Conservation (phyloP, 2,888 invertebrate genomes). For the Odontocerum albicorne region DNA sequence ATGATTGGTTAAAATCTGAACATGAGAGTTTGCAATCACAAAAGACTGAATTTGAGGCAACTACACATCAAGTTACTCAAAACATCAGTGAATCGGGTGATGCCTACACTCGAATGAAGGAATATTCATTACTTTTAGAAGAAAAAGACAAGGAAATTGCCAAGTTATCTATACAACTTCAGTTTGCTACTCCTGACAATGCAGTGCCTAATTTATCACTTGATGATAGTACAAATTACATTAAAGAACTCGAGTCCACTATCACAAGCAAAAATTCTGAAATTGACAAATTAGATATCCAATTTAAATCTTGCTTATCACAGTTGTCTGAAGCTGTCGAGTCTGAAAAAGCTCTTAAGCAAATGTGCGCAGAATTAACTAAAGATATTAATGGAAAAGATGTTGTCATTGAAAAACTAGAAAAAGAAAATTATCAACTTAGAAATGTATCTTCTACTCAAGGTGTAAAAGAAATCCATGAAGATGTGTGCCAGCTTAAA, state of each 20-base stretch:
- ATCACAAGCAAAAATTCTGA: constrained; percentile 36
- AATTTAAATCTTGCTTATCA: constrained; percentile 25
- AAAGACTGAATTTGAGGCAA: constrained; percentile 36
- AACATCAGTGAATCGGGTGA: constrained; percentile 8
- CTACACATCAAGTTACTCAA: background rate
- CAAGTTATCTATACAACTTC: constrained; percentile 44
- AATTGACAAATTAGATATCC: constrained; percentile 20
- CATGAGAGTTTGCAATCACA: constrained; percentile 45
- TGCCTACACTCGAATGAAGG: constrained; percentile 58
- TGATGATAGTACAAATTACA: constrained; percentile 6
- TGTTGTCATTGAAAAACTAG: constrained; percentile 43
- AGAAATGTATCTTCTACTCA: too few species aligned
- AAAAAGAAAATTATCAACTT: too few species aligned
- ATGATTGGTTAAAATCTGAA: constrained; percentile 45
- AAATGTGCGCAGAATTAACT: constrained; percentile 12
- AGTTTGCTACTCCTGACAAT: constrained; percentile 38
- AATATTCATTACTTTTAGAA: constrained; percentile 53
- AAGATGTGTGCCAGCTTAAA: background rate
- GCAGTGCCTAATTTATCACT: background rate
- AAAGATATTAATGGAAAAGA: constrained; percentile 42
- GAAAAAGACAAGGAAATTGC: constrained; percentile 55
- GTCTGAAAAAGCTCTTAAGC: constrained; percentile 22
- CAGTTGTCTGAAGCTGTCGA: constrained; percentile 26
- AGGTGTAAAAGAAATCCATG: background rate
- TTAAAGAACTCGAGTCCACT: constrained; percentile 16